phyloP scores from a whole-genome alignment of 2,797 vertebrate genomes.

The Cephalopachus bancanus region DNA sequence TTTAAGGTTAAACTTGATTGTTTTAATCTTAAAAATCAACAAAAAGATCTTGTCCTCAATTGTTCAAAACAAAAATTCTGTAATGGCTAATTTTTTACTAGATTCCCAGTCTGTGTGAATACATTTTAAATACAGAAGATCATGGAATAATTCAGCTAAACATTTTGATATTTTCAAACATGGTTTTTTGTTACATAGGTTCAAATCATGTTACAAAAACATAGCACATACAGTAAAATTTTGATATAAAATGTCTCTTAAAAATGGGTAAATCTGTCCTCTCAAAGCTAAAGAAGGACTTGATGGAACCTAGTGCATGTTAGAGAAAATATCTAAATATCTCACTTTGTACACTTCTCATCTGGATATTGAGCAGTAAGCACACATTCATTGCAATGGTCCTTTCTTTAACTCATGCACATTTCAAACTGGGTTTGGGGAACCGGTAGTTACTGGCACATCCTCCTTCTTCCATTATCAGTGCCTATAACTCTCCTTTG shows the following conservation, averaged over 20 bases:
- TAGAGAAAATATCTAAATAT: conserved; percentile 63
- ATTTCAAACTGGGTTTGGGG: not conserved
- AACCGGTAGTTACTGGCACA: not conserved
- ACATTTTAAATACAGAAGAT: conserved; percentile 51
- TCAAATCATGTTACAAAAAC: conserved; percentile 52
- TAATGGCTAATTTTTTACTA: conserved; percentile 34
- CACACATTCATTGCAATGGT: not conserved
- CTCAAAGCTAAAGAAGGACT: conserved; percentile 53
- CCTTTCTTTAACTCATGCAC: conserved; percentile 21
- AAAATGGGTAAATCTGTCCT: conserved; percentile 17
- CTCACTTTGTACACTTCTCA: conserved; percentile 52
- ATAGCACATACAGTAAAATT: conserved; percentile 23
- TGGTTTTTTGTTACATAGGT: conserved; percentile 31
- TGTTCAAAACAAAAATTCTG: conserved; percentile 68
- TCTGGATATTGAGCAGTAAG: conserved; percentile 11
- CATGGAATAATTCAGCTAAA: conserved; percentile 59
- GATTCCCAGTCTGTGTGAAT: conserved; percentile 11
- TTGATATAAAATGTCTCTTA: conserved; percentile 54
- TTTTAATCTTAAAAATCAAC: conserved; percentile 12
- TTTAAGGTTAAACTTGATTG: conserved; percentile 56
- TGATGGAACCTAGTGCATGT: not conserved
- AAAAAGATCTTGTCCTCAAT: conserved; percentile 48
- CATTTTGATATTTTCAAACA: conserved; percentile 58
- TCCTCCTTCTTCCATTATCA: conserved; percentile 57
- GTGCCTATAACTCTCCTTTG: conserved; percentile 55